phyloP scores from a whole-genome alignment of 2,888 invertebrate genomes.

The Gari tellinella region DNA sequence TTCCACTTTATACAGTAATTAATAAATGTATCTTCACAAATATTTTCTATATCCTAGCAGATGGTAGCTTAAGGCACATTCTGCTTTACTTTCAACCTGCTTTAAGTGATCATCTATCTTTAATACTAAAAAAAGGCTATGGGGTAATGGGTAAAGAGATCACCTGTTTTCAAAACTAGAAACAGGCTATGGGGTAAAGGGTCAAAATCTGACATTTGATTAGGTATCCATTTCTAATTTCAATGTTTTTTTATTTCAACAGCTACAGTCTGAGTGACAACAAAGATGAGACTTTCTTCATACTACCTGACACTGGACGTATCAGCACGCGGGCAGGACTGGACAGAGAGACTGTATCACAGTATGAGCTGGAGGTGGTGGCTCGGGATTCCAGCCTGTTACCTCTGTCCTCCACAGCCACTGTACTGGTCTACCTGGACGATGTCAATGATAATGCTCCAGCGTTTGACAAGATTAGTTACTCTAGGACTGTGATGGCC shows the following conservation, averaged over 20 bases:
- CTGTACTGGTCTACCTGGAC: conserved; percentile 87
- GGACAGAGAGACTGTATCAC: conserved; percentile 89
- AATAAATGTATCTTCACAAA: too few species aligned
- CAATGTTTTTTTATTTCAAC: background rate
- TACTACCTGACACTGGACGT: conserved; percentile 91
- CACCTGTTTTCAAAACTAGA: too few species aligned
- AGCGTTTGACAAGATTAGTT: conserved; percentile 86
- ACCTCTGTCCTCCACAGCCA: conserved; percentile 86
- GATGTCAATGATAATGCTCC: conserved; percentile 94
- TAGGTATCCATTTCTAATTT: too few species aligned
- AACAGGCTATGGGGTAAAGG: too few species aligned
- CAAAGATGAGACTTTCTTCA: conserved; percentile 87
- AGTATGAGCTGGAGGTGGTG: conserved; percentile 81
- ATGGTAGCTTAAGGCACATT: too few species aligned
- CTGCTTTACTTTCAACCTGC: too few species aligned
- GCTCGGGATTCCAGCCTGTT: conserved; percentile 80
- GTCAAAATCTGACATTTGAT: too few species aligned
- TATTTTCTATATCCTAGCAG: too few species aligned
- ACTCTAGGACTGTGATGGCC: conserved; percentile 93
- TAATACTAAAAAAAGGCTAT: too few species aligned
- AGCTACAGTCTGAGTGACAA: conserved; percentile 13
- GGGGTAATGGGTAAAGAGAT: too few species aligned
- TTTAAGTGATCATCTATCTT: too few species aligned
- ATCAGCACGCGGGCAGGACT: conserved; percentile 89
- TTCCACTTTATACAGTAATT: too few species aligned